A percentile compares a stretch with the other conserved stretches of the same genome.
phyloP scores from a whole-genome alignment of 2,797 vertebrate genomes.

The Peromyscus aztecus region DNA sequence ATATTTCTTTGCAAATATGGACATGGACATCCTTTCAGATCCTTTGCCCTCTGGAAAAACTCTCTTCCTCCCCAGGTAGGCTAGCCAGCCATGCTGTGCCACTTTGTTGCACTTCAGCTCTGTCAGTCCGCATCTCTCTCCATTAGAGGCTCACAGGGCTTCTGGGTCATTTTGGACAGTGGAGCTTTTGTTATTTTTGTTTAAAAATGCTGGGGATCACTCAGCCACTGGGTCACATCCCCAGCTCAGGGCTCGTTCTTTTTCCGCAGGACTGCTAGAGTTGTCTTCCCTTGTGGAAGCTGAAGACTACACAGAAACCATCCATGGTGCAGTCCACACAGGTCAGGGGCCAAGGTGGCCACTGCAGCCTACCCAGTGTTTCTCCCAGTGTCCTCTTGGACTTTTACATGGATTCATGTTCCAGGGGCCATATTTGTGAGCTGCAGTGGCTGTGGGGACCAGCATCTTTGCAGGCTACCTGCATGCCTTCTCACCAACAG shows the following conservation, averaged over 20 bases:
- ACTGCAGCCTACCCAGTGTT: neutral
- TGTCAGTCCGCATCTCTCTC: neutral
- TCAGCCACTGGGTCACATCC: neutral
- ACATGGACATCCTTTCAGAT: neutral
- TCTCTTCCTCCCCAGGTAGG: no score
- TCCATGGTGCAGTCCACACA: neutral
- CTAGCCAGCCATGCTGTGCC: fast-evolving
- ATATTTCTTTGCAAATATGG: neutral
- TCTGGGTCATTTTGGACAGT: neutral
- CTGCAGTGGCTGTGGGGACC: neutral
- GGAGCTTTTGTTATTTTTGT: neutral
- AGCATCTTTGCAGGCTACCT: neutral
- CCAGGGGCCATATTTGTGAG: neutral
- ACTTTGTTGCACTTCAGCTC: no score
- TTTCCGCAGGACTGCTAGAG: neutral
- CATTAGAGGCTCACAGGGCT: neutral
- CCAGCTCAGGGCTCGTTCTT: neutral
- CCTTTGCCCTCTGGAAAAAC: neutral
- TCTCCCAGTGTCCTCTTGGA: neutral
- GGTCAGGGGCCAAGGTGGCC: neutral
- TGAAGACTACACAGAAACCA: neutral
- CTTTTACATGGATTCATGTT: neutral
- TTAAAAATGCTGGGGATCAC: neutral
- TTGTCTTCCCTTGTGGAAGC: neutral
- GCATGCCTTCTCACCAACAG: neutral